Evolutionary conservation across 2,113 vertebrate species (phyloP).

Genomic region (Ictalurus furcatus): DNA sequence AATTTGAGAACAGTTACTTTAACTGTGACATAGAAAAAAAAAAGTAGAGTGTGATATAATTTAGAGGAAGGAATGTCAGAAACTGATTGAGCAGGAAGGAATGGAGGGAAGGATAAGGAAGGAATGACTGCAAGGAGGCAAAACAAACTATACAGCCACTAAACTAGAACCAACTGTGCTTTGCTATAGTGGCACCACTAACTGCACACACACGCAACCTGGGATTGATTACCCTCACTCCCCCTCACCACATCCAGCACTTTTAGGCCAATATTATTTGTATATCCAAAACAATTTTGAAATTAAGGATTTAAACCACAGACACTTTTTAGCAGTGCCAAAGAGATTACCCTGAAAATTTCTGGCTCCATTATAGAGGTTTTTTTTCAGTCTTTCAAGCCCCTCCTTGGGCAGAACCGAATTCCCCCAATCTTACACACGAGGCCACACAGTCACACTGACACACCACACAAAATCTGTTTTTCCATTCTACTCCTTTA

Average conservation of each 20-base stretch:
- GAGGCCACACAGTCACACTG: slow-evolving; percentile 36
- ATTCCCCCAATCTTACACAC: slow-evolving; percentile 19
- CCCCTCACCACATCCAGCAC: slow-evolving; percentile 44
- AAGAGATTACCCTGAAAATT: slow-evolving; percentile 47
- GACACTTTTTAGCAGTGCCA: slow-evolving; percentile 52
- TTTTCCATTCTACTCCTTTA: not conserved
- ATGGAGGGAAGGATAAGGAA: slow-evolving; percentile 35
- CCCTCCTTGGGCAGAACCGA: slow-evolving; percentile 5
- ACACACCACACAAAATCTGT: slow-evolving; percentile 15
- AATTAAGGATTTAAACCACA: slow-evolving; percentile 53
- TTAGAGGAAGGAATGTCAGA: slow-evolving; percentile 9
- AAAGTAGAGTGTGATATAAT: not conserved
- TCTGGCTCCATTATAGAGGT: slow-evolving; percentile 40
- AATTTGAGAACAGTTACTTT: not conserved
- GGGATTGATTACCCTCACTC: slow-evolving; percentile 50
- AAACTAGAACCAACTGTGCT: slow-evolving; percentile 50
- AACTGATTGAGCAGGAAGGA: not conserved
- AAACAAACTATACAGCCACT: slow-evolving; percentile 38
- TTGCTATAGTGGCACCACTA: slow-evolving; percentile 25
- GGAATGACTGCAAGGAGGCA: not conserved
- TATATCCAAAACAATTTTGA: slow-evolving; percentile 50
- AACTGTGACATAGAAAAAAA: not conserved
- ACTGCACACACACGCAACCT: slow-evolving; percentile 41
- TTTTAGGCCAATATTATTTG: slow-evolving; percentile 47
- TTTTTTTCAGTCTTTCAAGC: slow-evolving; percentile 39